phyloP scores from a whole-genome alignment of 64 coral and sea anemone genomes.

The Acropora tenuis region DNA sequence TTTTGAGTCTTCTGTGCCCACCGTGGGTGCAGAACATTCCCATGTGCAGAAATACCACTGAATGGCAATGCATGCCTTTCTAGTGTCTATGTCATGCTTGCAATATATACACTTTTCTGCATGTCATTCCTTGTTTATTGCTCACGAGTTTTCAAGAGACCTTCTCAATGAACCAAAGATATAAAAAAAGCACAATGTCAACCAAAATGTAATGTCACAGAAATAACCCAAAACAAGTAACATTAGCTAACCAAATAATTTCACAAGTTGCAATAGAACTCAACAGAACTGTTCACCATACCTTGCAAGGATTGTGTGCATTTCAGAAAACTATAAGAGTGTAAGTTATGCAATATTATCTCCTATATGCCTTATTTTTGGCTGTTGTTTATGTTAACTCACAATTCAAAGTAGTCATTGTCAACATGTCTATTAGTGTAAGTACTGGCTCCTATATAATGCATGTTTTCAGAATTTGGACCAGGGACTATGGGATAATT shows the following conservation, averaged over 20 bases:
- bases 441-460: no score
- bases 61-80: neutral
- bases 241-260: neutral
- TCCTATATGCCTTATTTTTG: neutral
- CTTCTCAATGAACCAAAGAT: neutral
- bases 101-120: no score
- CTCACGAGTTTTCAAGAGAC: neutral
- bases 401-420: slow-evolving; percentile 2
- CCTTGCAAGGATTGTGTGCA: neutral
- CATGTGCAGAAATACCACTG: neutral
- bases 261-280: neutral
- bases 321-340: neutral
- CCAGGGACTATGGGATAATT: no score
- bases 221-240: neutral
- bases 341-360: neutral
- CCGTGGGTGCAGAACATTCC: neutral
- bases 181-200: neutral
- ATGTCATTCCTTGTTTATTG: neutral
- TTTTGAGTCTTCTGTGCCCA: no score
- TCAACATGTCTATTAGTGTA: neutral
- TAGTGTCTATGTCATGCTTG: neutral
- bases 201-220: neutral
- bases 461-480: no score
- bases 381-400: neutral
- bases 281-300: neutral